Evolutionary conservation across 1,140 invertebrate genomes (phyloP).

Genomic region (Danaus plexippus): DNA sequence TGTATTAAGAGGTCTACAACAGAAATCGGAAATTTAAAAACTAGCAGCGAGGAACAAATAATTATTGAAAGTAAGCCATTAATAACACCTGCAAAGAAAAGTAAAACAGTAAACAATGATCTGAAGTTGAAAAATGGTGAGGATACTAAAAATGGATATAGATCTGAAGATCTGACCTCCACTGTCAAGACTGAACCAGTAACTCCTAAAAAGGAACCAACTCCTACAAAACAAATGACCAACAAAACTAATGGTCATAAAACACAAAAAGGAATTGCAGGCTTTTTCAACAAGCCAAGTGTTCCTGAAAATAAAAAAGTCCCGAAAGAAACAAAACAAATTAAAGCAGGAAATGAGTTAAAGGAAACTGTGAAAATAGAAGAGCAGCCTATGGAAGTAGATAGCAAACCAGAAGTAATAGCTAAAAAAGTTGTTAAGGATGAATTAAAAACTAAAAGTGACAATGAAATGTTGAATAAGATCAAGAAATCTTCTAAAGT

Average conservation of each 20-base stretch:
- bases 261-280: slow-evolving; percentile 45
- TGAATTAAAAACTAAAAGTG: slow-evolving; percentile 11
- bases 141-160: slow-evolving; percentile 6
- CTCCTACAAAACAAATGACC: slow-evolving; percentile 15
- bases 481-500: slow-evolving; percentile 52
- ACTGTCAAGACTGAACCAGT: slow-evolving; percentile 20
- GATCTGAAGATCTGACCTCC: slow-evolving; percentile 6
- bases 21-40: slow-evolving; percentile 47
- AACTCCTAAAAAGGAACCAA: slow-evolving; percentile 33
- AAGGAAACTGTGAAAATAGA: slow-evolving; percentile 17
- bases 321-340: slow-evolving; percentile 17
- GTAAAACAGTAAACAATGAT: slow-evolving; percentile 24
- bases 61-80: slow-evolving; percentile 19
- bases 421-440: slow-evolving; percentile 15
- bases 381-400: slow-evolving; percentile 20
- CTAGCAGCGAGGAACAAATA: slow-evolving; percentile 30
- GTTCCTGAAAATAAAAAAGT: slow-evolving; percentile 23
- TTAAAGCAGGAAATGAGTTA: slow-evolving; percentile 11
- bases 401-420: slow-evolving; percentile 15
- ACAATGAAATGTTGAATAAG: slow-evolving; percentile 32
- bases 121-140: slow-evolving; percentile 15
- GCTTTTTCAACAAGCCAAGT: slow-evolving; percentile 51
- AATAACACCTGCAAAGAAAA: slow-evolving; percentile 20
- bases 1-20: slow-evolving; percentile 39
- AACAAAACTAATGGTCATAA: slow-evolving; percentile 25